phyloP scores from a whole-genome alignment of 2,113 vertebrate species.

The Diphyllodes magnificus region DNA sequence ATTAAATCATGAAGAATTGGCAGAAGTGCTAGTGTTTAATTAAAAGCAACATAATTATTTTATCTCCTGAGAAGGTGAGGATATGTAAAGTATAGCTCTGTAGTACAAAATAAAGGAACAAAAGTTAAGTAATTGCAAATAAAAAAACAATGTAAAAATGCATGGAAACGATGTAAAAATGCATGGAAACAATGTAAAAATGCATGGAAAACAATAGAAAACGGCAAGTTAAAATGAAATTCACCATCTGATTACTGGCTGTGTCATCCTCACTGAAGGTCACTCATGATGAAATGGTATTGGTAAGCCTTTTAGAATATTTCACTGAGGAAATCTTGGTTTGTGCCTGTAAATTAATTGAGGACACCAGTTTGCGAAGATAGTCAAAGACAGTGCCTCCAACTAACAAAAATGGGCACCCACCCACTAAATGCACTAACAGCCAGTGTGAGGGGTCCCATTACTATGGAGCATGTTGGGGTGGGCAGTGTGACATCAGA shows the following conservation, averaged over 20 bases:
- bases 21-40: constrained; percentile 37
- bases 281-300: background rate
- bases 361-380: background rate
- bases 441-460: background rate
- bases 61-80: background rate
- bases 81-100: background rate
- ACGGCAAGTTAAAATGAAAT: background rate
- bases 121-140: background rate
- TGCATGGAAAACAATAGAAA: background rate
- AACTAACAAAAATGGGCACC: background rate
- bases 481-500: background rate
- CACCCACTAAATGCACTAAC: background rate
- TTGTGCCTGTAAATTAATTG: background rate
- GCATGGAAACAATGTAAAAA: background rate
- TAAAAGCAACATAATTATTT: constrained; percentile 44
- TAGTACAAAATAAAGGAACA: background rate
- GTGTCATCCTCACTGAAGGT: background rate
- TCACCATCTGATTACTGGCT: background rate
- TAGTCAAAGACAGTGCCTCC: background rate
- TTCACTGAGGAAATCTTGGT: background rate
- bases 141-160: background rate
- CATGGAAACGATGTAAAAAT: background rate
- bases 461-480: rapidly evolving
- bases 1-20: constrained; percentile 48
- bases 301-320: background rate